A percentile compares a stretch with the other conserved stretches of the same genome.
These are phyloP conservation scores for Siniperca scherzeri DNA, from an alignment of 2,797 vertebrate species.

Conservation along the genomic window DNA sequence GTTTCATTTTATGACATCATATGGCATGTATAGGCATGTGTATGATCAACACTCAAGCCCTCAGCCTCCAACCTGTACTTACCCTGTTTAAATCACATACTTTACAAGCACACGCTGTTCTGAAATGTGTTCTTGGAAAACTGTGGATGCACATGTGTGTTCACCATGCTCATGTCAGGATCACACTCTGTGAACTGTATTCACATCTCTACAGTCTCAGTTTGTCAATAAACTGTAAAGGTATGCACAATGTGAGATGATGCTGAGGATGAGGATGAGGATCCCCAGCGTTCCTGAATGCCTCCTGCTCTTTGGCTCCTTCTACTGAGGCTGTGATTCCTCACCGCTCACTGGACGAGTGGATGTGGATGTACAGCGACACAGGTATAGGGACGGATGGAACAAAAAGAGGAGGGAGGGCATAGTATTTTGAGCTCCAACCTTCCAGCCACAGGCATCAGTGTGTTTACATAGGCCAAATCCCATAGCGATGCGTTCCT, in stretches of 20 bases:
- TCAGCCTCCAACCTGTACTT: conserved; percentile 46
- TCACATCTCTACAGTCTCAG: conserved; percentile 9
- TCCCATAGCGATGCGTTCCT: conserved; percentile 75
- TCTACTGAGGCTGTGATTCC: conserved; percentile 10
- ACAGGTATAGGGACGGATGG: conserved; percentile 26
- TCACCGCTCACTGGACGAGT: conserved; percentile 29
- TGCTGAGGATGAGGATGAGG: conserved; percentile 38
- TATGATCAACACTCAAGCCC: conserved; percentile 22
- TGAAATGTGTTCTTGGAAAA: conserved; percentile 29
- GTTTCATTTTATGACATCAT: conserved; percentile 19
- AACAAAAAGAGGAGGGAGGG: neutral
- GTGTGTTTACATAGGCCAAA: conserved; percentile 84
- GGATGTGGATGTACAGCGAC: conserved; percentile 32
- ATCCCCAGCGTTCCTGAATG: conserved; percentile 37
- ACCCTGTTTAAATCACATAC: conserved; percentile 45
- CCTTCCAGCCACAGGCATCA: conserved; percentile 66
- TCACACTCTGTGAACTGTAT: conserved; percentile 23
- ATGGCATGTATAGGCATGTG: conserved; percentile 37
- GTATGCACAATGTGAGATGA: conserved; percentile 32
- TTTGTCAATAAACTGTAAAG: conserved; percentile 26
- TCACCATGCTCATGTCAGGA: neutral
- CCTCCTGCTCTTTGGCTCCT: conserved; percentile 55
- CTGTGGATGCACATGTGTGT: conserved; percentile 21
- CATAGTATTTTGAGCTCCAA: conserved; percentile 54
- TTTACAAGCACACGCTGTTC: neutral